Evolutionary conservation across 2,113 vertebrate genomes (phyloP).

Genomic region (Bujurquina vittata): DNA sequence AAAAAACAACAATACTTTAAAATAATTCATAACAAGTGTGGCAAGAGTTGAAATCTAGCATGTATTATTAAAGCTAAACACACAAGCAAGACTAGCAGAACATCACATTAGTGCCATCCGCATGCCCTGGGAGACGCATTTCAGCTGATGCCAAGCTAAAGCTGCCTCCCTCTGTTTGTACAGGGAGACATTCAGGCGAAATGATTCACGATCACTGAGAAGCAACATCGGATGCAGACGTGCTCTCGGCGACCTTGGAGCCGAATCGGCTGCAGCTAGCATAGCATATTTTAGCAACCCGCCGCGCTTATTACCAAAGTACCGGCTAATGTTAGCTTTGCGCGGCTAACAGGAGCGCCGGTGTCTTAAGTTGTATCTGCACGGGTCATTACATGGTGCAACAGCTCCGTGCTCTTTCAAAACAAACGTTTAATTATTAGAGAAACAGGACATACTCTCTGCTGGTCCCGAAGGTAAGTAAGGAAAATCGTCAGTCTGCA

Average conservation of each 20-base stretch:
- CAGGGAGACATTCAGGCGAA: background rate
- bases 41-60: background rate
- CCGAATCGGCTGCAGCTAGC: conserved; percentile 27
- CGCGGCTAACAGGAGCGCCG: background rate
- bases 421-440: background rate
- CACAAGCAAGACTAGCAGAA: background rate
- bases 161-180: accelerated
- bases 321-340: conserved; percentile 40
- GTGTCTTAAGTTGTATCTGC: accelerated
- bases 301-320: background rate
- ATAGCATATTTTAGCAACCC: conserved; percentile 24
- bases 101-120: background rate
- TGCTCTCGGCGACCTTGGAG: conserved; percentile 77
- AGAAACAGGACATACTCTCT: conserved; percentile 68
- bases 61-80: background rate
- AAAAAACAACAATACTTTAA: background rate
- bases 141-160: background rate
- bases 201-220: background rate
- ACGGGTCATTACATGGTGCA: background rate
- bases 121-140: background rate
- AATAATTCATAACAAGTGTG: background rate
- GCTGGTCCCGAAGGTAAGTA: conserved; percentile 74
- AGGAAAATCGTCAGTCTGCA: conserved; percentile 78
- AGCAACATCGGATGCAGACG: conserved; percentile 21
- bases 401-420: accelerated